Evolutionary conservation across 2,797 vertebrate genomes (phyloP).

Genomic region (Tragelaphus eurycerus): DNA sequence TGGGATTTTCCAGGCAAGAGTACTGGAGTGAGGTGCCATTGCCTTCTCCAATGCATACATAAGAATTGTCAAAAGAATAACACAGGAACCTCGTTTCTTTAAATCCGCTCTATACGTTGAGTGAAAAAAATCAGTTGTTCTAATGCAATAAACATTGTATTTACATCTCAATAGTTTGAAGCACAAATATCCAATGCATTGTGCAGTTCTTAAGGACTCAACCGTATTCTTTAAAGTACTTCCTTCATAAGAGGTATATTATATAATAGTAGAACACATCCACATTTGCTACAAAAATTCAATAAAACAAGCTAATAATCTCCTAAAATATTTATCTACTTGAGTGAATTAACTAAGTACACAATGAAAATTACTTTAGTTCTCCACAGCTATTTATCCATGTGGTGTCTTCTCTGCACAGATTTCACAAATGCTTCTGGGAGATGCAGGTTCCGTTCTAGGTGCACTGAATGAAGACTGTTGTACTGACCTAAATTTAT

Average conservation of each 20-base stretch:
- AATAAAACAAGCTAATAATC: slow-evolving; percentile 82
- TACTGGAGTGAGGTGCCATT: too few species aligned
- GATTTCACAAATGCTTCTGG: slow-evolving; percentile 69
- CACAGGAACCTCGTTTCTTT: not conserved
- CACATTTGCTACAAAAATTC: slow-evolving; percentile 77
- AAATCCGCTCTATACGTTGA: not conserved
- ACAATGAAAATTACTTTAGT: slow-evolving; percentile 75
- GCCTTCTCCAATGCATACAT: too few species aligned
- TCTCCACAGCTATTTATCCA: slow-evolving; percentile 56
- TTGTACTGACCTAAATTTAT: not conserved
- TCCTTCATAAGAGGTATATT: slow-evolving; percentile 81
- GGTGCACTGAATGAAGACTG: slow-evolving; percentile 44
- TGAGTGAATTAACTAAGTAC: slow-evolving; percentile 71
- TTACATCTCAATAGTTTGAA: slow-evolving; percentile 57
- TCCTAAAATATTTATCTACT: slow-evolving; percentile 76
- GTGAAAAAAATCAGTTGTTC: not conserved
- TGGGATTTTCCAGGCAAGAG: too few species aligned
- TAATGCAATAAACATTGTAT: slow-evolving; percentile 40
- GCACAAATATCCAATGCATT: slow-evolving; percentile 53
- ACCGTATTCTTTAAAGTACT: slow-evolving; percentile 78
- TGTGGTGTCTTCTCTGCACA: slow-evolving; percentile 52
- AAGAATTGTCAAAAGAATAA: not conserved
- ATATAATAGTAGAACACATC: slow-evolving; percentile 77
- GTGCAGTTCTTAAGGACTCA: slow-evolving; percentile 68
- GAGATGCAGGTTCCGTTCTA: slow-evolving; percentile 55